Evolutionary conservation across 2,797 vertebrate genomes (phyloP), one percentile per base, ranked within the genome.

Genomic region (Thalassophryne amazonica): DNA sequence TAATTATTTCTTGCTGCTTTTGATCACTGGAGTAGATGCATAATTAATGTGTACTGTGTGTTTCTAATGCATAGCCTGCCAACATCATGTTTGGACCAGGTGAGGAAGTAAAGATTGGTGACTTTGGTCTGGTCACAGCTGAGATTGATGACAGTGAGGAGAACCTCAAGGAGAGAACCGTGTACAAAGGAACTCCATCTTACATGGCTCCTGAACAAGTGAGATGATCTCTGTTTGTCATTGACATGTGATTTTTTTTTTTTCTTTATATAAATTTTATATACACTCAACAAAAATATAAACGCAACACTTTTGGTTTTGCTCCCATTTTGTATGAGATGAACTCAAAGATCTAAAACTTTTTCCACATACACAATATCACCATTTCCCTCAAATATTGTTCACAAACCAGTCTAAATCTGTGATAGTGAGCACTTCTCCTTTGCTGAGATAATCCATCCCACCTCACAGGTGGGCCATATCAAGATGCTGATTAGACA

Each of bases 201-300:
- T 98, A 97, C 49, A 97, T 96, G 95, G 94, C 94, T 33, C 95
- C 94, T 51, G 96, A 98, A 72, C 95, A 98, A 86, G 95, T 95
- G 71, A 88, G 58, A 39, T 6, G 3, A 7, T 13, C 12, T 41
- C 0, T 3, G 3, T 32, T n/a, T 16, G 12, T 32, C 6, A 27
- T 10, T 2, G 4, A 30, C 7, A 18, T 11, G 1, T 4, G 3
- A 20, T 35, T 28, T 6, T 13, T 7, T 7, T 19, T 10, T 12
- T 6, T 23, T 10, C 6, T 36, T n/a, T n/a, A n/a, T n/a, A n/a
- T n/a, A n/a, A n/a, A n/a, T n/a, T n/a, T n/a, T n/a, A n/a, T n/a
- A n/a, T n/a, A n/a, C n/a, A n/a, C n/a, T n/a, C n/a, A n/a, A n/a
- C n/a, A n/a, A n/a, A n/a, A n/a, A n/a, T n/a, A n/a, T n/a, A n/a